Conservation (phyloP, 2,797 vertebrate genomes). For the Scomberomorus guttatus region DNA sequence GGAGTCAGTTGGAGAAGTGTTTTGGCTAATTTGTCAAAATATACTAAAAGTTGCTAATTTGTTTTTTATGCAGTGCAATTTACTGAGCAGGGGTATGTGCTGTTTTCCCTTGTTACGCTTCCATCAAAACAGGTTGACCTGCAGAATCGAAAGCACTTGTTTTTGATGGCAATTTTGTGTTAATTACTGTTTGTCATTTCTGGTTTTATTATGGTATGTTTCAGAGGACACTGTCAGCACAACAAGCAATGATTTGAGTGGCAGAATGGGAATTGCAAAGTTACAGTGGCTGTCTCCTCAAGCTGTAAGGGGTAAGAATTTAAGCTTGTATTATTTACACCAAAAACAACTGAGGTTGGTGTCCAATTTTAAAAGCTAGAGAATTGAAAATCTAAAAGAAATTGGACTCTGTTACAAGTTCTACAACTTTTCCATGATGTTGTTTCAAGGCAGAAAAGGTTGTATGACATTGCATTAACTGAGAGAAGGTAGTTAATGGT, state of each 20-base stretch:
- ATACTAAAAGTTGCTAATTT: conserved; percentile 39
- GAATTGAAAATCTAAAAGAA: conserved; percentile 17
- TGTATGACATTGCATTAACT: conserved; percentile 26
- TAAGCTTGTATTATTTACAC: conserved; percentile 1
- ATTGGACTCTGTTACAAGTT: conserved; percentile 22
- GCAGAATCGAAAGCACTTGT: conserved; percentile 35
- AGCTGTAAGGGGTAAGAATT: neutral
- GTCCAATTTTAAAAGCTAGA: conserved; percentile 26
- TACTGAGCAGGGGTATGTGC: conserved; percentile 29
- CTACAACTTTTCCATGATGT: conserved; percentile 56
- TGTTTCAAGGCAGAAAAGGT: conserved; percentile 49
- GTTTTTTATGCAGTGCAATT: conserved; percentile 48
- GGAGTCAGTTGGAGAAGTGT: conserved; percentile 21
- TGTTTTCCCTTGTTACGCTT: neutral
- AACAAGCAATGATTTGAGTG: conserved; percentile 11
- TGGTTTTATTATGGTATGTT: conserved; percentile 34
- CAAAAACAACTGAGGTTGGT: conserved; percentile 15
- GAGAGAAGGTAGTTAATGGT: conserved; percentile 27
- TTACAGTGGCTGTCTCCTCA: conserved; percentile 24
- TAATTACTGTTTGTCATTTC: conserved; percentile 40
- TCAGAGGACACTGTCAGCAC: conserved; percentile 54
- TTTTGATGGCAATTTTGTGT: conserved; percentile 36
- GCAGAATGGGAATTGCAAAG: conserved; percentile 25
- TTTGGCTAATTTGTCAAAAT: conserved; percentile 45
- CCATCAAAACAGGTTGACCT: conserved; percentile 43